Base-by-base conservation (phyloP, 2,113 vertebrate species). In the Aspidoscelis tigris region DNA sequence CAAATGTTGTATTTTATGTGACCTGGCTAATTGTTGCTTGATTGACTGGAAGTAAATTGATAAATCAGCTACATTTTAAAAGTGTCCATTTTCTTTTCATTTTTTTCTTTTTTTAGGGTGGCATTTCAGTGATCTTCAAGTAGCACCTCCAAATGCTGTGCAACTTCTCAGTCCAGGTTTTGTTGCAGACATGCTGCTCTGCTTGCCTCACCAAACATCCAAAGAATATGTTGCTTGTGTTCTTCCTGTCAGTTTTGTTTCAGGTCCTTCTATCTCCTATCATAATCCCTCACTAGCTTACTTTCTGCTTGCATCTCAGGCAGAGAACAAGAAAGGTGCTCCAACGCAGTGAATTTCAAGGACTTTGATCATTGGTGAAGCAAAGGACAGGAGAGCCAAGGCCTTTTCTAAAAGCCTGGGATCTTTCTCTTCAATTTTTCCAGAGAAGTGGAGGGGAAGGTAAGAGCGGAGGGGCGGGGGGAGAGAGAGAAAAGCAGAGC, bases 391-490 rank as follows among this genome's bases (percentile, higher is more conserved):
- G 76, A 9, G 24, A 65, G 58, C 39, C 24, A 53, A 61, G 83
- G 41, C n/a, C 85, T 33, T 81, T 92, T 90, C 90, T 89, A 69
- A 83, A 12, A 75, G 81, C 79, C 82, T 76, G 80, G 77, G 86
- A 84, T 92, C 85, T 86, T 83, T 86, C 80, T 88, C 88, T 87
- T 88, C 81, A 80, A 82, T 85, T 76, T 81, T 68, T 78, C 58
- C 82, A 80, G 80, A 84, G 86, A 88, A 90, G 71, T 69, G 39
- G 26, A 16, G 58, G 18, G 58, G 58, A 55, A 7, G 20, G 1
- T 53, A 20, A 12, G 22, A 18, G 12, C n/a, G 12, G 33, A 21
- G 14, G 33, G 55, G 33, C 1, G 20, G 18, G 1, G 69, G 26
- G n/a, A 64, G 65, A 1, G 10, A 16, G 18, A 39, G 66, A 21